These are phyloP conservation scores for Phataginus tetradactyla DNA, from an alignment of 2,797 vertebrate genomes.

Conservation along the genomic window DNA sequence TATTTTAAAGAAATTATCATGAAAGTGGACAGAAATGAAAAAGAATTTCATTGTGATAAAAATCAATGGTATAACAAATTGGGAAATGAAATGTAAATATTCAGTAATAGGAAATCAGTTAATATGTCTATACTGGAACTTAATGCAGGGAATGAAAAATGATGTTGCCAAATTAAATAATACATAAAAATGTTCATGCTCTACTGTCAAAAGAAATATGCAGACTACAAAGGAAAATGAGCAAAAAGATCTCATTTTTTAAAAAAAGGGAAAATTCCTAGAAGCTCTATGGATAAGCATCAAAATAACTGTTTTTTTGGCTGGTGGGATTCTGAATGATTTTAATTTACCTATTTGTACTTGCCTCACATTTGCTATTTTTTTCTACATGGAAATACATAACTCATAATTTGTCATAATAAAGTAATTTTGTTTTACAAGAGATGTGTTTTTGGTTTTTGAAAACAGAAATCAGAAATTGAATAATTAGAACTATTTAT, in stretches of 20 bases:
- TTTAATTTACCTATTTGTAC: constrained; percentile 54
- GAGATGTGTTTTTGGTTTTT: constrained; percentile 5
- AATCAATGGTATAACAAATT: neutral
- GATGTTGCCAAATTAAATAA: constrained; percentile 41
- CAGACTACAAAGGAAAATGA: constrained; percentile 15
- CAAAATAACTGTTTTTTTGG: constrained; percentile 29
- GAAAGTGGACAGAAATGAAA: neutral
- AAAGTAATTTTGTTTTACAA: constrained; percentile 25
- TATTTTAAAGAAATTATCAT: neutral
- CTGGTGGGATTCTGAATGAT: neutral
- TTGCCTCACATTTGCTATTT: neutral
- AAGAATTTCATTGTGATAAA: neutral
- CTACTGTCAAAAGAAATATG: neutral
- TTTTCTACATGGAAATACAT: neutral
- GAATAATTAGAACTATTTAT: constrained; percentile 24
- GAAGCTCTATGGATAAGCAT: neutral
- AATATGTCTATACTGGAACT: constrained; percentile 13
- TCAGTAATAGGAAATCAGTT: constrained; percentile 12
- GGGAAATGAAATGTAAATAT: constrained; percentile 31
- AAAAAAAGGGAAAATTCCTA: neutral
- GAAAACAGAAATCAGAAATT: constrained; percentile 31
- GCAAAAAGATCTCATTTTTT: neutral
- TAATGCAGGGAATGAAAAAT: neutral
- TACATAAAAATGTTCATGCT: neutral
- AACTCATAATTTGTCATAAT: constrained; percentile 8